phyloP scores from a whole-genome alignment of 2,888 invertebrate species.

The Myopa tessellatipennis region DNA sequence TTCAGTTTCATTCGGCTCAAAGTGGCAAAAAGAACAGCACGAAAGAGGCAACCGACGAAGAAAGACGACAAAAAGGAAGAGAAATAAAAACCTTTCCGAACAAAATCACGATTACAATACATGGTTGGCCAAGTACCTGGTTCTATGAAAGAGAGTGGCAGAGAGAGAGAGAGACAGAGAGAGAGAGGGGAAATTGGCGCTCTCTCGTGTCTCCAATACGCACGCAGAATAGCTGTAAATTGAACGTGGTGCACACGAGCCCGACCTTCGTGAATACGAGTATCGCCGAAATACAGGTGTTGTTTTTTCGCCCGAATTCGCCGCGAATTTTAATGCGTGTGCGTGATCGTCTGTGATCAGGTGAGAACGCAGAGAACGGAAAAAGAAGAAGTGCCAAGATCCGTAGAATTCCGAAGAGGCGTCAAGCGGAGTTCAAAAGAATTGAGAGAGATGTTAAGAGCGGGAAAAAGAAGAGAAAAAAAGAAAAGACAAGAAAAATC shows the following conservation, averaged over 20 bases:
- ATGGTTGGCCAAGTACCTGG: slow-evolving; percentile 44
- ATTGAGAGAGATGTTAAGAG: too few species aligned
- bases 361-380: slow-evolving; percentile 17
- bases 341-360: neutral
- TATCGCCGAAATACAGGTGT: slow-evolving; percentile 45
- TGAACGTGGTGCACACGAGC: slow-evolving; percentile 51
- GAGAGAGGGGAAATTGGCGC: neutral
- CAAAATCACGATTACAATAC: too few species aligned
- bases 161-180: neutral
- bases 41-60: neutral
- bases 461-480: too few species aligned
- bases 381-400: slow-evolving; percentile 19
- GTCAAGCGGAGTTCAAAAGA: too few species aligned
- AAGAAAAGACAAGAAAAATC: slow-evolving; percentile 26
- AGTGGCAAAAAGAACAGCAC: slow-evolving; percentile 39
- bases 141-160: slow-evolving; percentile 48
- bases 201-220: slow-evolving; percentile 53
- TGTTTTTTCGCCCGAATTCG: slow-evolving; percentile 49
- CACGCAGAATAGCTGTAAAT: slow-evolving; percentile 66
- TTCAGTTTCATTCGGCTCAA: slow-evolving; percentile 52
- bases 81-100: neutral
- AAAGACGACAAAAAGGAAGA: neutral
- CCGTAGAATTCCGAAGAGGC: too few species aligned
- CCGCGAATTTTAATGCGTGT: slow-evolving; percentile 40
- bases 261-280: neutral